Conservation (phyloP, 2,113 vertebrate genomes). For the Misgurnus anguillicaudatus region DNA sequence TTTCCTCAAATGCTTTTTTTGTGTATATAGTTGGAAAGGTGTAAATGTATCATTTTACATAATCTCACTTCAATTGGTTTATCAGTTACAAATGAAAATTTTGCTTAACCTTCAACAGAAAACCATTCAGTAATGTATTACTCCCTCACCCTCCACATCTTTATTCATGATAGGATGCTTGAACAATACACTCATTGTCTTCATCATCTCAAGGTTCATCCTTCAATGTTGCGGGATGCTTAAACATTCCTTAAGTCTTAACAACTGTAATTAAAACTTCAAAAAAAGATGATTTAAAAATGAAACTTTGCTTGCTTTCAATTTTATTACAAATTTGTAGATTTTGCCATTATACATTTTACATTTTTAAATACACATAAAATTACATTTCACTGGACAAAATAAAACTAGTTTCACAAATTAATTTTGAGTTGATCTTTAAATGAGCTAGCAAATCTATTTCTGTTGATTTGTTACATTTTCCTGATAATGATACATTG, state of each 20-base stretch:
- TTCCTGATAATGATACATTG: background rate
- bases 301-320: background rate
- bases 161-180: background rate
- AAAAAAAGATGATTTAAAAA: background rate
- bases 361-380: too few species aligned
- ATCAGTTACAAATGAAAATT: background rate
- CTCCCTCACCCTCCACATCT: too few species aligned
- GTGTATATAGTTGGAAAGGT: too few species aligned
- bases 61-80: background rate
- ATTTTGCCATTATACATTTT: too few species aligned
- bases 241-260: background rate
- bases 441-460: background rate
- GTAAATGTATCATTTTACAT: too few species aligned
- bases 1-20: too few species aligned
- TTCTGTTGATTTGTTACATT: background rate
- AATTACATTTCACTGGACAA: background rate
- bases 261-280: background rate
- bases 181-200: constrained; percentile 2
- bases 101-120: background rate
- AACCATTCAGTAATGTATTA: background rate
- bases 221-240: background rate
- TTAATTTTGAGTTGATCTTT: background rate
- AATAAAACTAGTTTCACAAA: background rate
- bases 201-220: background rate
- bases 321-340: too few species aligned